Evolutionary conservation across 2,888 invertebrate genomes (phyloP).

Genomic region (Lobophora halterata): DNA sequence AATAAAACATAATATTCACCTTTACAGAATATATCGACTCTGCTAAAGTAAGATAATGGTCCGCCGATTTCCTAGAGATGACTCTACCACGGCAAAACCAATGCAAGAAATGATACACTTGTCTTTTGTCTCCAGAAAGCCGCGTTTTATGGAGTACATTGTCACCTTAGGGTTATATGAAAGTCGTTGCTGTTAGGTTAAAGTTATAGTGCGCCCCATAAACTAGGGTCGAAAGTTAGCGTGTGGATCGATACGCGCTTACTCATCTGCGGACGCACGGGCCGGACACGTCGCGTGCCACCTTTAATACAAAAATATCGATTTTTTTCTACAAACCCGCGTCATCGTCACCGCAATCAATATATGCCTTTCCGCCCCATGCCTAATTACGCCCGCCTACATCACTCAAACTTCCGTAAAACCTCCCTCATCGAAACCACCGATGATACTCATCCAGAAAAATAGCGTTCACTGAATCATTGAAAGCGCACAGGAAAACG

Average conservation of each 20-base stretch:
- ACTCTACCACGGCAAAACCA: too few species aligned
- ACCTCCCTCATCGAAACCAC: constrained; percentile 60
- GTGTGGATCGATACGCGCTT: constrained; percentile 70
- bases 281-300: constrained; percentile 77
- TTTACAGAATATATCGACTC: too few species aligned
- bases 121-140: constrained; percentile 27
- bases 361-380: constrained; percentile 78
- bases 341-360: constrained; percentile 81
- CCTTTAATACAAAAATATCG: constrained; percentile 79
- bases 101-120: too few species aligned
- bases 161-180: constrained; percentile 44
- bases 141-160: constrained; percentile 33
- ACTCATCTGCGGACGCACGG: constrained; percentile 68
- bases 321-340: constrained; percentile 75
- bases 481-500: constrained; percentile 79
- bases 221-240: constrained; percentile 69
- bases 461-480: constrained; percentile 75
- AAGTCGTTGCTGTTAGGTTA: constrained; percentile 44
- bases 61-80: too few species aligned
- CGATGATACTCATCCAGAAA: constrained; percentile 65
- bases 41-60: too few species aligned
- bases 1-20: too few species aligned
- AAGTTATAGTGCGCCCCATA: constrained; percentile 65
- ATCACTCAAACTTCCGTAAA: constrained; percentile 75
- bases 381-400: constrained; percentile 79